Conservation (phyloP, 2,113 vertebrate genomes). For the Butorides virescens region DNA sequence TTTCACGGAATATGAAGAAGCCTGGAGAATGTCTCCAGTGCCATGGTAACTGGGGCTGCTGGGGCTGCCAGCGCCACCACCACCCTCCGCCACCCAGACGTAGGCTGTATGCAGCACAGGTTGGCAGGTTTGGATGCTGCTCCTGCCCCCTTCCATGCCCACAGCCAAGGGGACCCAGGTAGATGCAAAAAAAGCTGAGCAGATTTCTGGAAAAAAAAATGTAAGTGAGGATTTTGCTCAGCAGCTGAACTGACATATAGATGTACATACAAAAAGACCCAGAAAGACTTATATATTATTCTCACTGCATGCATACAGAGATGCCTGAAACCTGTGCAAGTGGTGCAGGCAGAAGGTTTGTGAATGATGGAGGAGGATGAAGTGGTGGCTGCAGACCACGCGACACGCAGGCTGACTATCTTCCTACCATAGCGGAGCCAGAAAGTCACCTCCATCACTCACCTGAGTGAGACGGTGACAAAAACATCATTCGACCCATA, state of each 20-base stretch:
- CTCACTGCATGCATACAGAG: neutral
- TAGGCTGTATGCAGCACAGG: neutral
- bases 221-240: neutral
- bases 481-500: neutral
- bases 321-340: neutral
- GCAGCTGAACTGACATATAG: neutral
- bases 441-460: neutral
- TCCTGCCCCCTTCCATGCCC: neutral
- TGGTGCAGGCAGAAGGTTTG: neutral
- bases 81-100: neutral
- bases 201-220: neutral
- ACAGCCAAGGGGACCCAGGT: neutral
- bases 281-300: neutral
- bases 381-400: neutral
- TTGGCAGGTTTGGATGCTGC: neutral
- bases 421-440: neutral
- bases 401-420: accelerated
- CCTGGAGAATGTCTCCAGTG: constrained; percentile 44
- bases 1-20: constrained; percentile 13
- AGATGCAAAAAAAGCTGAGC: neutral
- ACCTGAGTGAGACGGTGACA: neutral
- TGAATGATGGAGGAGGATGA: neutral
- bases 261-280: neutral
- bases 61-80: neutral
- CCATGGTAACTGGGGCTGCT: constrained; percentile 61